These are phyloP conservation scores for Hirtodrosophila cameraria DNA, from an alignment of 2,888 invertebrate genomes.

Conservation along the genomic window DNA sequence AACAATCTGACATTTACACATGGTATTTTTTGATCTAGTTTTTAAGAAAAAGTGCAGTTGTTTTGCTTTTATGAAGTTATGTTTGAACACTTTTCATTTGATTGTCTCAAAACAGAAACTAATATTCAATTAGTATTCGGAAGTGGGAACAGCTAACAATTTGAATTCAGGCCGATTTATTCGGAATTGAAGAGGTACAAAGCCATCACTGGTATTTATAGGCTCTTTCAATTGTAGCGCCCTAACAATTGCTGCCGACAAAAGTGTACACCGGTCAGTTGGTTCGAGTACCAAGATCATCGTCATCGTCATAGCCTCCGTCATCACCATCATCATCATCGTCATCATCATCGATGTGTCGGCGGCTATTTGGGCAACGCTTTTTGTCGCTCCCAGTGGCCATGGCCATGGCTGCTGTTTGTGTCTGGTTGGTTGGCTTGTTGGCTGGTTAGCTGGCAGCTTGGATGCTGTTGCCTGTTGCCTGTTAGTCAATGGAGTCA, in stretches of 20 bases:
- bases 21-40: no score
- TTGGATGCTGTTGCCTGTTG: slow-evolving; percentile 44
- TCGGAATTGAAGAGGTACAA: no score
- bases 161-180: no score
- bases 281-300: slow-evolving; percentile 20
- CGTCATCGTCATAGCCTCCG: slow-evolving; percentile 3
- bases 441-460: slow-evolving; percentile 15
- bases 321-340: slow-evolving; percentile 27
- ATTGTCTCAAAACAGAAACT: background rate
- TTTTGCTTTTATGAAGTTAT: no score
- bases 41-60: no score
- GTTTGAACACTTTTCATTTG: no score
- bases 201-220: background rate
- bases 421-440: slow-evolving; percentile 28
- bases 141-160: no score
- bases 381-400: slow-evolving; percentile 43
- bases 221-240: slow-evolving; percentile 13
- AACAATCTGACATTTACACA: no score
- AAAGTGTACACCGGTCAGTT: slow-evolving; percentile 38
- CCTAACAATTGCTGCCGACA: slow-evolving; percentile 50
- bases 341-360: slow-evolving; percentile 54
- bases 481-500: slow-evolving; percentile 76
- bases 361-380: slow-evolving; percentile 48
- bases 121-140: no score
- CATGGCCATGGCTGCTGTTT: slow-evolving; percentile 29